These are phyloP conservation scores for Phyllotreta striolata DNA, from an alignment of 2,888 invertebrate genomes.

Conservation along the genomic window DNA sequence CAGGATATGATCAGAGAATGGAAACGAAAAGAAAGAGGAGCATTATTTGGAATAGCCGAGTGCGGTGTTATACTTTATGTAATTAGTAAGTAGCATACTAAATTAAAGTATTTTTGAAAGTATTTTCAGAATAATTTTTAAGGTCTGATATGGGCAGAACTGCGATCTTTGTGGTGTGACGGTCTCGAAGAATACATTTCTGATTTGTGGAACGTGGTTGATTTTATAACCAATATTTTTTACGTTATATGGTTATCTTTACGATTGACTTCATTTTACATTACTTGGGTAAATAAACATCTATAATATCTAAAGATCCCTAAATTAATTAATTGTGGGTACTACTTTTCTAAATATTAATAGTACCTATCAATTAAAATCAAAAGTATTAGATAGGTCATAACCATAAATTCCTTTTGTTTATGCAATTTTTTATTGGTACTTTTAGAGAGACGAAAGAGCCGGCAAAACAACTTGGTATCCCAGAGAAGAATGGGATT, in stretches of 20 bases:
- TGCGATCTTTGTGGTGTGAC: constrained; percentile 88
- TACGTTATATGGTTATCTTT: constrained; percentile 94
- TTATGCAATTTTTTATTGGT: background rate
- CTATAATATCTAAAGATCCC: no score
- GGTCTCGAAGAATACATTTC: constrained; percentile 91
- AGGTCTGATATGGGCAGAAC: constrained; percentile 96
- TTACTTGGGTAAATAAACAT: constrained; percentile 79
- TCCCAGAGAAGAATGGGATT: constrained; percentile 90
- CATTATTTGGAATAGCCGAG: constrained; percentile 82
- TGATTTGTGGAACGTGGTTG: constrained; percentile 98
- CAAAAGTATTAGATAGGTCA: no score
- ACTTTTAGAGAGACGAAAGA: constrained; percentile 46
- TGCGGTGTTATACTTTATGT: constrained; percentile 87
- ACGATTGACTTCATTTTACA: constrained; percentile 86
- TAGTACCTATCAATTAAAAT: no score
- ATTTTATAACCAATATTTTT: constrained; percentile 95
- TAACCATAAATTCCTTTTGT: no score
- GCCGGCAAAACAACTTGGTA: constrained; percentile 68
- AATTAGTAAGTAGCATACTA: constrained; percentile 71
- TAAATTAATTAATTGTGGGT: background rate
- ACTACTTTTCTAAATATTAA: constrained; percentile 3
- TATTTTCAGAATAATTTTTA: constrained; percentile 49
- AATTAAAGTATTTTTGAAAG: background rate
- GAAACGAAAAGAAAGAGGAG: constrained; percentile 80
- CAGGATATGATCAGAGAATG: constrained; percentile 76